Percentiles rank a stretch among this genome's conserved stretches.
These are phyloP conservation scores for Thunnus thynnus DNA, from an alignment of 2,113 vertebrate genomes.

Conservation along the genomic window DNA sequence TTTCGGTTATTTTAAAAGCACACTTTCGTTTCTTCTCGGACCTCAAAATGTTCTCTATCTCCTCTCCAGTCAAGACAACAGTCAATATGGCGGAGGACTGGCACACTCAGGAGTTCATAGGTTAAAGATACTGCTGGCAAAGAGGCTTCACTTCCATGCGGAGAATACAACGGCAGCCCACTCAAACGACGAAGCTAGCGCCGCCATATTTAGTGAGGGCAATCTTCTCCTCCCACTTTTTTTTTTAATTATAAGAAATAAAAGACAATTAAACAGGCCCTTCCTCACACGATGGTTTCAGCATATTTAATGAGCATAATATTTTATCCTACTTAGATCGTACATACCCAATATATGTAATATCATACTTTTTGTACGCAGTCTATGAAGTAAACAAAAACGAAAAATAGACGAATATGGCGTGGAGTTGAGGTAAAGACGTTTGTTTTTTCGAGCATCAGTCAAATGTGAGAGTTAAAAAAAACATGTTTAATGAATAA, in stretches of 20 bases:
- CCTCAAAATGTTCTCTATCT: constrained; percentile 84
- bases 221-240: constrained; percentile 32
- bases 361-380: not conserved
- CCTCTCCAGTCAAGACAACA: constrained; percentile 92
- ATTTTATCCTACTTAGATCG: too few species aligned
- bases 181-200: constrained; percentile 53
- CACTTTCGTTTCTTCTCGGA: constrained; percentile 83
- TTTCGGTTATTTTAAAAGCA: constrained; percentile 69
- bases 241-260: constrained; percentile 1
- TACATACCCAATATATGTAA: too few species aligned
- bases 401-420: too few species aligned
- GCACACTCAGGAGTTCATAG: constrained; percentile 87
- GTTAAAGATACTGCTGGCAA: constrained; percentile 85
- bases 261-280: constrained; percentile 6
- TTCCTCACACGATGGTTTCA: not conserved
- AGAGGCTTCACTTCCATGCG: constrained; percentile 58
- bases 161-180: not conserved
- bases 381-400: not conserved
- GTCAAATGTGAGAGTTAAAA: not conserved
- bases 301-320: accelerated
- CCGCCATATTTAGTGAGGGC: constrained; percentile 84
- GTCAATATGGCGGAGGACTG: constrained; percentile 96
- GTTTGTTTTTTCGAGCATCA: not conserved
- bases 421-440: not conserved
- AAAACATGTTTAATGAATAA: not conserved